Evolutionary conservation across 2,797 vertebrate species (phyloP).

Genomic region (Oryzias sinensis): DNA sequence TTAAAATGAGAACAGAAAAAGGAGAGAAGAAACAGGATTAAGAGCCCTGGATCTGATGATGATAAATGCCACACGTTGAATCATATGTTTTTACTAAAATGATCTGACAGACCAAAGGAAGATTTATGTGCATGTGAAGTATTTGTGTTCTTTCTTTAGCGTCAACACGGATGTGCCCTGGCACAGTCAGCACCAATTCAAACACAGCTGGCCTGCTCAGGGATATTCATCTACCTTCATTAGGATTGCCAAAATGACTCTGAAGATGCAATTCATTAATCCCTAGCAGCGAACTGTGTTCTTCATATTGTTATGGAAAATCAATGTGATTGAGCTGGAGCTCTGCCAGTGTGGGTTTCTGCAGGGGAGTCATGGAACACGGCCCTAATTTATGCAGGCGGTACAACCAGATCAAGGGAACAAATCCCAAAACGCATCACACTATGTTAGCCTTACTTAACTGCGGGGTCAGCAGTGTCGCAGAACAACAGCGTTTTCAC

Average conservation of each 20-base stretch:
- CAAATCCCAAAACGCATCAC: conserved; percentile 53
- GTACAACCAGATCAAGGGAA: conserved; percentile 63
- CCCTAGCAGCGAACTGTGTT: conserved; percentile 75
- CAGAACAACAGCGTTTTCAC: conserved; percentile 45
- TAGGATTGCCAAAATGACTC: conserved; percentile 80
- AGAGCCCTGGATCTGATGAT: conserved; percentile 58
- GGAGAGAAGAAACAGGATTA: conserved; percentile 35
- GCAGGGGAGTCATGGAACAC: conserved; percentile 54
- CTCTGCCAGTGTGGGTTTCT: conserved; percentile 61
- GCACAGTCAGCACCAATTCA: conserved; percentile 72
- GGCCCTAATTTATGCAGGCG: conserved; percentile 71
- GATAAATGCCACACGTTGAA: conserved; percentile 79
- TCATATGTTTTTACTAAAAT: conserved; percentile 79
- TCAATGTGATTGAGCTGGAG: conserved; percentile 81
- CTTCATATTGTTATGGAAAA: conserved; percentile 85
- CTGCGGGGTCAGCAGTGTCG: conserved; percentile 50
- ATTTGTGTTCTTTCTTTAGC: conserved; percentile 54
- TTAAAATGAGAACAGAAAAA: conserved; percentile 34
- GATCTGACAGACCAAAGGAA: conserved; percentile 73
- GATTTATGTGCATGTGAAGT: conserved; percentile 70
- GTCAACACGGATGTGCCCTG: conserved; percentile 56
- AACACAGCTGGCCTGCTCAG: conserved; percentile 71
- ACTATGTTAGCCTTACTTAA: conserved; percentile 73
- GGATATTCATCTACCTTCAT: conserved; percentile 79
- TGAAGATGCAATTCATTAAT: conserved; percentile 84